Percentiles rank a stretch among this genome's conserved stretches.
phyloP scores from a whole-genome alignment of 2,113 vertebrate species.

The Larimichthys crocea region DNA sequence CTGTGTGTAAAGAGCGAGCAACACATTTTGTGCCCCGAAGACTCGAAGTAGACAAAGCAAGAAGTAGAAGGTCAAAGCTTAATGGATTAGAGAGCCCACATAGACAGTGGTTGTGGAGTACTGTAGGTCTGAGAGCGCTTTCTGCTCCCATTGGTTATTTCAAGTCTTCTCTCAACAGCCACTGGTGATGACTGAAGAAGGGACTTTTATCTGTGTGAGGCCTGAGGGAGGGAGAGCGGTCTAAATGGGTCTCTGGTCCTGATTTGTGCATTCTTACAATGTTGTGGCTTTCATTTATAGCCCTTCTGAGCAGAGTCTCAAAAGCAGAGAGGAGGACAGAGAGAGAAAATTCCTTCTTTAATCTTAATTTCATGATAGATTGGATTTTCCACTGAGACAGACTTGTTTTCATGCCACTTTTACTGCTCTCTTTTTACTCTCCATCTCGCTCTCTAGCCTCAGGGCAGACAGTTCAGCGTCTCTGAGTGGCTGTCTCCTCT shows the following conservation, averaged over 20 bases:
- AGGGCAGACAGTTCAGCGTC: slow-evolving; percentile 51
- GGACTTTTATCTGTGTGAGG: slow-evolving; percentile 50
- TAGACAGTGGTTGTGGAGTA: slow-evolving; percentile 42
- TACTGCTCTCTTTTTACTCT: not conserved
- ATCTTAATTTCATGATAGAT: slow-evolving; percentile 21
- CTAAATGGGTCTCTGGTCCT: slow-evolving; percentile 56
- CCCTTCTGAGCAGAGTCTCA: not conserved
- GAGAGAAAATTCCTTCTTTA: not conserved
- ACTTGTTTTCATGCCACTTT: slow-evolving; percentile 13
- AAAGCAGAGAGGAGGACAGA: not conserved
- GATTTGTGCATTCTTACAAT: slow-evolving; percentile 26
- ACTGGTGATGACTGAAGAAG: slow-evolving; percentile 53
- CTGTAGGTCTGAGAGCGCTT: slow-evolving; percentile 35
- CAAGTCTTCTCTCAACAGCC: slow-evolving; percentile 32
- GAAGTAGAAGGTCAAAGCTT: slow-evolving; percentile 69
- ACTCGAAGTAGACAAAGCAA: slow-evolving; percentile 71
- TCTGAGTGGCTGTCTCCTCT: slow-evolving; percentile 74
- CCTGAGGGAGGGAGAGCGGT: slow-evolving; percentile 44
- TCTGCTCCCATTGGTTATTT: slow-evolving; percentile 53
- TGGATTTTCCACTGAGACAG: slow-evolving; percentile 10
- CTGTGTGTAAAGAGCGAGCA: slow-evolving; percentile 10
- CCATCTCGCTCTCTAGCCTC: slow-evolving; percentile 35
- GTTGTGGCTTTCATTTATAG: slow-evolving; percentile 20
- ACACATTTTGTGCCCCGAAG: slow-evolving; percentile 24
- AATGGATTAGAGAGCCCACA: slow-evolving; percentile 59